Percentiles rank a stretch among this genome's conserved stretches.
Conservation (phyloP, 2,797 vertebrate species). For the Paramormyrops hopkinsi region DNA sequence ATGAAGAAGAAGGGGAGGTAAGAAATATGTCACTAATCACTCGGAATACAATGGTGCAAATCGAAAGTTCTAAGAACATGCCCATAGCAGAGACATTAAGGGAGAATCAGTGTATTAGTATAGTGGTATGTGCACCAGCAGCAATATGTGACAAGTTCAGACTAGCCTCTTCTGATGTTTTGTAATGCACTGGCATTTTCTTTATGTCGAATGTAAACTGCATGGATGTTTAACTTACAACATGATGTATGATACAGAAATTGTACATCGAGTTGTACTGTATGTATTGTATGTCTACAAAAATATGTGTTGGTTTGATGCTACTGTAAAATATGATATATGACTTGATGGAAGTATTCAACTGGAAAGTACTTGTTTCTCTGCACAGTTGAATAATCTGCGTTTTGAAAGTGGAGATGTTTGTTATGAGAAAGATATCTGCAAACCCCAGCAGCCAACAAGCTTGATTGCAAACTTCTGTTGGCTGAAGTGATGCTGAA, state of each 20-base stretch:
- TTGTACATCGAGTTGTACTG: not conserved
- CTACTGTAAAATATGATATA: not conserved
- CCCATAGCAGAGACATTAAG: not conserved
- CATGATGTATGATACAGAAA: not conserved
- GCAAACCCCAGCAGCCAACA: constrained; percentile 21
- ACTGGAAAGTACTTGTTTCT: constrained; percentile 34
- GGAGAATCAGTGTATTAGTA: not conserved
- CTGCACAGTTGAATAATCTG: constrained; percentile 28
- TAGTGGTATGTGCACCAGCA: not conserved
- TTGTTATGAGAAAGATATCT: constrained; percentile 27
- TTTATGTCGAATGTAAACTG: not conserved
- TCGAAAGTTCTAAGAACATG: not conserved
- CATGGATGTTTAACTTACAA: not conserved
- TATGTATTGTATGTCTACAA: not conserved
- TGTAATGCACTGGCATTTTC: constrained; percentile 26
- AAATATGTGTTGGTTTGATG: not conserved
- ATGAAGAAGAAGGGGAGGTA: constrained; percentile 77
- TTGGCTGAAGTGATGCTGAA: constrained; percentile 24
- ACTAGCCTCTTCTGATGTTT: not conserved
- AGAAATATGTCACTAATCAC: constrained; percentile 40
- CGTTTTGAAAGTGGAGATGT: constrained; percentile 36
- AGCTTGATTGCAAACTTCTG: constrained; percentile 29
- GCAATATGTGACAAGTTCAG: not conserved
- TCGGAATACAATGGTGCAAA: not conserved
- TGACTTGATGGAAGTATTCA: constrained; percentile 37